Evolutionary conservation across 2,797 vertebrate genomes (phyloP).

Genomic region (Enteromius paludinosus): DNA sequence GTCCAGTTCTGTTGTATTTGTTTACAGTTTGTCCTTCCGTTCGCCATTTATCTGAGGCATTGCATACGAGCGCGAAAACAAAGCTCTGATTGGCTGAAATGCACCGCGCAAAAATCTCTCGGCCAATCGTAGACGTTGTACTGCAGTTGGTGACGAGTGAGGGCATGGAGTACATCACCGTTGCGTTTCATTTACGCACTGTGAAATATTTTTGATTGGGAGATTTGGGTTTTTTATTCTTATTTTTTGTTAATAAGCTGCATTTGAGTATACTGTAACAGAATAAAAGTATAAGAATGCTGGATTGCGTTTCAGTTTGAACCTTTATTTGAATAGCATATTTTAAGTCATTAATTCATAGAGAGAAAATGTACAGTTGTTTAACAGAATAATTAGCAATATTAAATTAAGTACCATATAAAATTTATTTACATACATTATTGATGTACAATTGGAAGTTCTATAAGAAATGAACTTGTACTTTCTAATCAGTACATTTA

Average conservation of each 20-base stretch:
- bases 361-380: constrained; percentile 9
- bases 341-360: background rate
- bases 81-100: constrained; percentile 75
- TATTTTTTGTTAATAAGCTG: background rate
- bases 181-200: constrained; percentile 48
- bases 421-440: constrained; percentile 12
- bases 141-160: background rate
- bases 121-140: constrained; percentile 70
- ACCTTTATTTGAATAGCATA: constrained; percentile 26
- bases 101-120: constrained; percentile 77
- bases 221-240: background rate
- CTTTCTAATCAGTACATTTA: background rate
- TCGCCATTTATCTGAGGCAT: constrained; percentile 71
- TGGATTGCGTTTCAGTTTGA: background rate
- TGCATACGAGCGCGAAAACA: constrained; percentile 74
- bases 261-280: background rate
- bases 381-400: background rate
- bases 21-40: constrained; percentile 73
- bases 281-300: background rate
- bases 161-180: constrained; percentile 18
- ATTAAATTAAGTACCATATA: constrained; percentile 24
- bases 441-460: background rate
- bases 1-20: constrained; percentile 53
- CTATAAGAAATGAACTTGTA: background rate
- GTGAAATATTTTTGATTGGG: background rate